Evolutionary conservation across 2,888 invertebrate genomes (phyloP), one percentile per base, ranked within the genome.

Genomic region (Nephrotoma appendiculata): DNA sequence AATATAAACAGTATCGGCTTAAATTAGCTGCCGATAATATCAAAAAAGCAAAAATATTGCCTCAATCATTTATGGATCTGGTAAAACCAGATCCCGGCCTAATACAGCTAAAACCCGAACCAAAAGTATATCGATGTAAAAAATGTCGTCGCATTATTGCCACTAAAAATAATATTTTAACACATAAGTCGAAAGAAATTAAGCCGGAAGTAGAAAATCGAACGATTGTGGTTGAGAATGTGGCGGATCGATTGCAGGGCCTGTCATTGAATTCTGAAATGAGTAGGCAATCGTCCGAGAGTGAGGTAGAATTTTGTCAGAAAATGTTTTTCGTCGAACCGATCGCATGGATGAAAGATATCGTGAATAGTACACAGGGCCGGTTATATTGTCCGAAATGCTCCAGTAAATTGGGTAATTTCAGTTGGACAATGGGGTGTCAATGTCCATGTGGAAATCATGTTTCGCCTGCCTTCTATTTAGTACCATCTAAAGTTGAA

Each of bases 391-490:
- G 98, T 91, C 96, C 98, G 85, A 96, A 96, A 91, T 98, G 98
- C 90, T 92, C 92, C 87, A 94, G 94, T 87, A 98, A 98, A 92
- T 93, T 98, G 87, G 98, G 98, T 43, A 96, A 96, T 87, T 98
- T 96, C 91, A 97, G 96, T 91, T 98, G 98, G 98, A 94, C 96
- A 87, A 96, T 95, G 94, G 96, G 96, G 87, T 97, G 96, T 89
- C 95, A 96, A 89, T 98, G 98, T 91, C 97, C 97, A 0, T 98
- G 98, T 91, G 97, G 97, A 0, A 95, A 95, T 88, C 96, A 96
- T 92, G 95, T 98, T 87, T 96, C 97, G 12, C 98, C 98, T 0
- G 97, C 97, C 41, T 98, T 98, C 92, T 98, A 98, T 92, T 93
- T 98, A 89, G 96, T 96, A 89, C 97, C 96, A 57, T 96, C 96